Percentiles rank a stretch among this genome's conserved stretches.
Conservation (phyloP, 2,888 invertebrate species). For the Andrena camellia region DNA sequence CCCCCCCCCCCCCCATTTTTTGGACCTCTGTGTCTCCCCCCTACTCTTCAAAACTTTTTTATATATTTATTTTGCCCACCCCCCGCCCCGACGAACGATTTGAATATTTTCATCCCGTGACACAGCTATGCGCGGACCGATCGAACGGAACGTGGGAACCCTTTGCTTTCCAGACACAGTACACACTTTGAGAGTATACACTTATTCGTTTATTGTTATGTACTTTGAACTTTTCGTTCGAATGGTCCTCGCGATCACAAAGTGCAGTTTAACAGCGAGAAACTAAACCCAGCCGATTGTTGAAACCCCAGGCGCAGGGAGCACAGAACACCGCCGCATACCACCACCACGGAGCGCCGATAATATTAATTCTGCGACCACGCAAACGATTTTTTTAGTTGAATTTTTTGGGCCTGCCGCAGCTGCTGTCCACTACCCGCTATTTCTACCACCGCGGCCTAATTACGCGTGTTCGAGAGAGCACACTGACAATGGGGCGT, state of each 20-base stretch:
- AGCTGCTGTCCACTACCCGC: conserved; percentile 71
- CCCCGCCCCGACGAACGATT: conserved; percentile 18
- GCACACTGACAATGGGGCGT: conserved; percentile 76
- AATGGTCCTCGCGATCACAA: neutral
- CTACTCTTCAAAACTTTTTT: conserved; percentile 40
- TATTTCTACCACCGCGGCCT: conserved; percentile 59
- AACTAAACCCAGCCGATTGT: conserved; percentile 56
- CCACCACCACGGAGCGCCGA: conserved; percentile 64
- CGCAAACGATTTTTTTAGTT: conserved; percentile 55
- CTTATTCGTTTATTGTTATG: no score
- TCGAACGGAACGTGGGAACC: neutral
- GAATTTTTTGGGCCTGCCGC: conserved; percentile 68
- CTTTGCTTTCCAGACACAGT: no score
- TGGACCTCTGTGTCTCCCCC: conserved; percentile 55
- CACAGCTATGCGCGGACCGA: conserved; percentile 13
- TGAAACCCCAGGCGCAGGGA: conserved; percentile 52
- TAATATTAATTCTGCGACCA: conserved; percentile 64
- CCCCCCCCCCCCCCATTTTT: conserved; percentile 34
- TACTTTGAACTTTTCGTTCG: neutral
- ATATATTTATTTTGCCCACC: conserved; percentile 8
- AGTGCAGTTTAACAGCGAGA: conserved; percentile 45
- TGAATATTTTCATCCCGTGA: conserved; percentile 33
- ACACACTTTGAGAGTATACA: no score
- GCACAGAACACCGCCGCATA: conserved; percentile 54
- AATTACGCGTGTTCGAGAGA: conserved; percentile 57